Base-by-base conservation (phyloP, 2,113 vertebrate species). In the Campylomormyrus tamandua region DNA sequence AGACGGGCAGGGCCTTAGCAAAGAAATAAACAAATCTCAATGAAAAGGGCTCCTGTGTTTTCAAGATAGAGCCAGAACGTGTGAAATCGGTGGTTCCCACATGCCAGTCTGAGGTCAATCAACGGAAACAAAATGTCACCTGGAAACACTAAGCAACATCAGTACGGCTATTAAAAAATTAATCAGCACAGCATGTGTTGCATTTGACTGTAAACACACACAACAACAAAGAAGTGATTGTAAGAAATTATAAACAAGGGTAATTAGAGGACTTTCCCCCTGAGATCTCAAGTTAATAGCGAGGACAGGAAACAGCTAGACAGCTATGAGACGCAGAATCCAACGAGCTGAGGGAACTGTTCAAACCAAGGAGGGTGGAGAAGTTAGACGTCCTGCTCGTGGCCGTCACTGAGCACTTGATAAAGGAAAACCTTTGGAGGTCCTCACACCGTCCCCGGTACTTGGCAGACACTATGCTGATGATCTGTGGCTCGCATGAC, bases 11-110 rank as follows among this genome's bases (percentile, higher is more conserved):
- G 39, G 39, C 31, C 77, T 45, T 45, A 83, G 39, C 39, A 45
- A 45, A 45, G 17, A 83, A 45, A 83, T 45, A 21, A 94, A 93
- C 93, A 92, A 91, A 91, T 92, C 93, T 92, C 83, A 91, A 92
- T 93, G 83, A 94, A 94, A 93, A 92, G 62, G 91, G 93, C 91
- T 90, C 90, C 89, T 93, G 91, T 94, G 91, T 93, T 92, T 90
- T 93, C 89, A 90, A 94, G 93, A 80, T 27, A 85, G 53, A 89
- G 90, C 56, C 90, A 89, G 85, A 27, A 89, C 87, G 83, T 90
- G 27, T 87, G 50, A 87, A 53, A 87, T 49, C 49, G 0, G 46
- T n/a, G 45, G 17, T 17, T 50, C 50, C 50, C 3, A 6, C 85
- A 56, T 53, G 50, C 85, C 85, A 87, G 10, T 87, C 49, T 87